phyloP scores from a whole-genome alignment of 2,888 invertebrate genomes.

The Azorinus chamasolen region DNA sequence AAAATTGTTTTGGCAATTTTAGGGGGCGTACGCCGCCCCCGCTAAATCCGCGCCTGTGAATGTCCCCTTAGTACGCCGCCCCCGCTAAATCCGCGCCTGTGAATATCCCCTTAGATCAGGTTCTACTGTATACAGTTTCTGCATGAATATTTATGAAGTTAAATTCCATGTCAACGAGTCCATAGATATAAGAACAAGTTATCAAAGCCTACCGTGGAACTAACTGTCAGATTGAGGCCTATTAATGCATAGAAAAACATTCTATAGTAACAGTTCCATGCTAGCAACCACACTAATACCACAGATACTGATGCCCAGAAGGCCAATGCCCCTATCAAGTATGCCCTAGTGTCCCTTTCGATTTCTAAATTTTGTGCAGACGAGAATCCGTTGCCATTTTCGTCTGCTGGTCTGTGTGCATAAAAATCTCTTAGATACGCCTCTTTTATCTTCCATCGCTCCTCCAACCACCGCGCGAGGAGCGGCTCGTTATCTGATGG shows the following conservation, averaged over 20 bases:
- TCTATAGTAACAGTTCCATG: background rate
- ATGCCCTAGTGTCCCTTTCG: constrained; percentile 27
- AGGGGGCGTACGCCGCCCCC: no score
- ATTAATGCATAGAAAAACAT: constrained; percentile 3
- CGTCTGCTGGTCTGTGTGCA: constrained; percentile 16
- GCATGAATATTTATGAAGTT: no score
- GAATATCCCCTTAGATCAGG: no score
- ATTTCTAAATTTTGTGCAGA: constrained; percentile 38
- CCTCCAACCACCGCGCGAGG: constrained; percentile 82
- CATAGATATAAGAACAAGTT: constrained; percentile 11
- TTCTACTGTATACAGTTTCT: no score
- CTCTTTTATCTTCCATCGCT: constrained; percentile 86
- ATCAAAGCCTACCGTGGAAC: constrained; percentile 13
- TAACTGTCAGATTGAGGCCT: constrained; percentile 2
- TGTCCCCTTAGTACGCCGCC: no score
- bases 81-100: no score
- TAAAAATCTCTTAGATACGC: constrained; percentile 79
- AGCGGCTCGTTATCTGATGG: constrained; percentile 65
- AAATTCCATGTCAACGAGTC: background rate
- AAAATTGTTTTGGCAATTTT: no score
- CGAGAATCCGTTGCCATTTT: constrained; percentile 20
- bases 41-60: no score
- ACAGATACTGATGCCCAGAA: constrained; percentile 28
- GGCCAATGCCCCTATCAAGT: constrained; percentile 23
- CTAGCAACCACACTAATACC: background rate